A percentile compares a stretch with the other conserved stretches of the same genome.
Evolutionary conservation across 2,113 vertebrate species (phyloP).

Genomic region (Puntigrus tetrazona): DNA sequence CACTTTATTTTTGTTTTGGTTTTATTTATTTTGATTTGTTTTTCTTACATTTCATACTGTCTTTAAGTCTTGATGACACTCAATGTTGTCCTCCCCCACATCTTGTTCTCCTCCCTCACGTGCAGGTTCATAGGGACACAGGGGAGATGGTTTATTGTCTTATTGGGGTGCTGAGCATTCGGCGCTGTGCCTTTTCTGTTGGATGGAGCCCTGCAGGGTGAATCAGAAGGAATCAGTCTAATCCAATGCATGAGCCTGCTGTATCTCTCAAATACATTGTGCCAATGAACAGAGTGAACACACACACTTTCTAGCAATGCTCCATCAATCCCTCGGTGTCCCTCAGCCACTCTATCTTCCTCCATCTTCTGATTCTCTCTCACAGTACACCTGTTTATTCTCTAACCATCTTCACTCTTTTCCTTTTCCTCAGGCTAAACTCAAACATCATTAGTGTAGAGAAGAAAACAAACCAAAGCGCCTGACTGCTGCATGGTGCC

Average conservation of each 20-base stretch:
- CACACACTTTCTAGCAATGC: background rate
- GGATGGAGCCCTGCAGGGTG: constrained; percentile 24
- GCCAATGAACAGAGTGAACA: constrained; percentile 2
- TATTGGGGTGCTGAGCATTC: constrained; percentile 23
- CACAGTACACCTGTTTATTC: constrained; percentile 8
- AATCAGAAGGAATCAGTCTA: constrained; percentile 30
- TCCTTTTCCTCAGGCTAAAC: background rate
- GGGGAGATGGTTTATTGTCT: constrained; percentile 21
- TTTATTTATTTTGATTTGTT: too few species aligned
- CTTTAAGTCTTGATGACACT: background rate
- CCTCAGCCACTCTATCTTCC: background rate
- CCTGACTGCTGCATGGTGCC: background rate
- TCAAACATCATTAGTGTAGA: background rate
- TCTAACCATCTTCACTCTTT: background rate
- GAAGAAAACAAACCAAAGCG: background rate
- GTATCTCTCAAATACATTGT: constrained; percentile 12
- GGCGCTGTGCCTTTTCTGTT: constrained; percentile 25
- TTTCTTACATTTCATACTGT: background rate
- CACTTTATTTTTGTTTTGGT: too few species aligned
- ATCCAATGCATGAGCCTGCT: constrained; percentile 39
- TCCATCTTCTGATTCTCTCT: background rate
- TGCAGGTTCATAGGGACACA: background rate
- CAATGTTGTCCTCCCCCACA: background rate
- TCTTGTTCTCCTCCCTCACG: too few species aligned
- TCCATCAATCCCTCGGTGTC: constrained; percentile 23